phyloP scores from a whole-genome alignment of 92 coral and sea anemone species.

The Parazoanthus atlanticus region DNA sequence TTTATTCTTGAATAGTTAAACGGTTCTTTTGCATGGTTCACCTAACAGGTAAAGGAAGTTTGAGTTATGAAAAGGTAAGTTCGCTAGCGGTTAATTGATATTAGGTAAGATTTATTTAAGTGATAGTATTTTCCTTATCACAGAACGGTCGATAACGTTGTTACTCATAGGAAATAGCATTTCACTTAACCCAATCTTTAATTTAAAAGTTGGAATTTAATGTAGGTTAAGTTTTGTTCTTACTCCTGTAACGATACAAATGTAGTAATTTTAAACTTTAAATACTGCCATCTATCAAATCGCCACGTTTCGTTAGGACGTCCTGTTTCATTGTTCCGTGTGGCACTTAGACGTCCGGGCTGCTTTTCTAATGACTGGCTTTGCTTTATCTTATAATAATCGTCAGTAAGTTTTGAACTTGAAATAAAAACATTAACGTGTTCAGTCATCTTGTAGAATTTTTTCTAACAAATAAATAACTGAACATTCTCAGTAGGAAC shows the following conservation, averaged over 20 bases:
- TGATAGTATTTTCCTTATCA: neutral
- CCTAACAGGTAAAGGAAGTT: neutral
- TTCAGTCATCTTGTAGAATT: too few species aligned
- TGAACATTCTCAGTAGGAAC: neutral
- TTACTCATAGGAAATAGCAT: neutral
- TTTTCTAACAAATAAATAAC: neutral
- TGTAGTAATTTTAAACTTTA: neutral
- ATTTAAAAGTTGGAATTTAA: too few species aligned
- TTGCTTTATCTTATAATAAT: neutral
- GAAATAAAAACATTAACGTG: too few species aligned
- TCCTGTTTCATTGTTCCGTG: neutral
- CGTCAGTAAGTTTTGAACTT: neutral
- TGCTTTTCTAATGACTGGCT: neutral
- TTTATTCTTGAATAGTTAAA: too few species aligned
- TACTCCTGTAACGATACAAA: neutral
- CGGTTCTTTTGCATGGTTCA: neutral
- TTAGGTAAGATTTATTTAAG: neutral
- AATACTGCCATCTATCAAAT: neutral
- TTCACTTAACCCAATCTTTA: too few species aligned
- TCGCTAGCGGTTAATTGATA: neutral
- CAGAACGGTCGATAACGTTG: neutral
- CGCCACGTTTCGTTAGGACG: neutral
- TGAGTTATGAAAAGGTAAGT: neutral
- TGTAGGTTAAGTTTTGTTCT: too few species aligned
- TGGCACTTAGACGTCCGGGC: neutral